Percentiles rank a stretch among this genome's conserved stretches.
Evolutionary conservation across 1,140 invertebrate genomes (phyloP).

Genomic region (Lepidurus arcticus): DNA sequence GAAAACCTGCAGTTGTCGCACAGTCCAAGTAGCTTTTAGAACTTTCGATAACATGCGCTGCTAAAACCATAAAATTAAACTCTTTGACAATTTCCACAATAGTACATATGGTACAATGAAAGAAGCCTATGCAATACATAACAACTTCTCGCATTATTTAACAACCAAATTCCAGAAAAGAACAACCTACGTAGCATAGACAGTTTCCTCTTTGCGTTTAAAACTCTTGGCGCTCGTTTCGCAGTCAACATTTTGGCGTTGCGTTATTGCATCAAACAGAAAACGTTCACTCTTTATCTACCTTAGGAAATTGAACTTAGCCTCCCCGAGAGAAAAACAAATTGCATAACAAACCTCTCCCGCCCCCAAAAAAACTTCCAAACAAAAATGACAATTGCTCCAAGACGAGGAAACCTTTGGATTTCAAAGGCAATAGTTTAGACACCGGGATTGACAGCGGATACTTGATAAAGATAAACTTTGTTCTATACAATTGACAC

Average conservation of each 20-base stretch:
- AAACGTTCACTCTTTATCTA: not conserved
- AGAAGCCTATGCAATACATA: too few relatives aligned
- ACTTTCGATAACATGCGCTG: too few relatives aligned
- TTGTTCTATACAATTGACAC: not conserved
- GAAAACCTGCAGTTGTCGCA: too few relatives aligned
- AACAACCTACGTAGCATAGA: not conserved
- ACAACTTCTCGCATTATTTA: too few relatives aligned
- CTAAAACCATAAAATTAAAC: too few relatives aligned
- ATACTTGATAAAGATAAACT: not conserved
- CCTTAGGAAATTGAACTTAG: not conserved
- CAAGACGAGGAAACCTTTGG: not conserved
- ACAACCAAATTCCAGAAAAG: not conserved
- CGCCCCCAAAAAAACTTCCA: not conserved
- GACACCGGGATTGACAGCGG: not conserved
- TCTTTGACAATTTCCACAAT: too few relatives aligned
- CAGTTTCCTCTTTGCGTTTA: not conserved
- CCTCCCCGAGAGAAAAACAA: not conserved
- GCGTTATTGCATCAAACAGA: slow-evolving; percentile 5
- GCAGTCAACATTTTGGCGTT: not conserved
- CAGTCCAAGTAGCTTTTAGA: too few relatives aligned
- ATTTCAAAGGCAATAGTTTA: not conserved
- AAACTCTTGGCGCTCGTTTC: not conserved
- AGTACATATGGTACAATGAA: too few relatives aligned
- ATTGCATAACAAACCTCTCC: not conserved
- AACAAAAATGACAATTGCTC: not conserved